phyloP scores from a whole-genome alignment of 92 coral and sea anemone genomes.

The Muricea muricata region DNA sequence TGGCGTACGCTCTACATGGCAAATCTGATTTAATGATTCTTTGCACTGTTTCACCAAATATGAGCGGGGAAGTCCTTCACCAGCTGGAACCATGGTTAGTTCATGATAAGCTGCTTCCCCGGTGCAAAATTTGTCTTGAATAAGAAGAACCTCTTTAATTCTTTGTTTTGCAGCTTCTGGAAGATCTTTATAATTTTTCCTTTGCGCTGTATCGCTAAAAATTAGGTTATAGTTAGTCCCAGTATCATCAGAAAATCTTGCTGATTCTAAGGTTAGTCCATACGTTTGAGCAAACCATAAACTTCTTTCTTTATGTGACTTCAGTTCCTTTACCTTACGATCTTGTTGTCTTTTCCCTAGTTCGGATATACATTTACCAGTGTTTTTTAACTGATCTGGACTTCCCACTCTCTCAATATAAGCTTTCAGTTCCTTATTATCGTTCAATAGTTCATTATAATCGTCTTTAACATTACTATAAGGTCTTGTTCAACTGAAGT shows the following conservation, averaged over 20 bases:
- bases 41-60: conserved; percentile 9
- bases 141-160: conserved; percentile 41
- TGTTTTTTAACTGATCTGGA: background rate
- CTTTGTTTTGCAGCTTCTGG: conserved; percentile 49
- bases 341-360: conserved; percentile 56
- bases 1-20: background rate
- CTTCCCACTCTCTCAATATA: conserved; percentile 34
- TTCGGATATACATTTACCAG: conserved; percentile 21
- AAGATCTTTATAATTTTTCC: conserved; percentile 29
- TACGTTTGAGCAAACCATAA: conserved; percentile 60
- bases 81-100: conserved; percentile 19
- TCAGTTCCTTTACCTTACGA: conserved; percentile 30
- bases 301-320: conserved; percentile 48
- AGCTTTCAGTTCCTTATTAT: conserved; percentile 35
- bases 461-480: conserved; percentile 8
- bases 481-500: background rate
- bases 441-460: conserved; percentile 25
- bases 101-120: conserved; percentile 35
- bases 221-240: conserved; percentile 38
- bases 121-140: conserved; percentile 35
- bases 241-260: conserved; percentile 25
- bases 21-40: background rate
- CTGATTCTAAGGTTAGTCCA: conserved; percentile 41
- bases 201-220: background rate
- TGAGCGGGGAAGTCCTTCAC: background rate